Evolutionary conservation across 2,113 vertebrate species (phyloP).

Genomic region (Oceanites oceanicus): DNA sequence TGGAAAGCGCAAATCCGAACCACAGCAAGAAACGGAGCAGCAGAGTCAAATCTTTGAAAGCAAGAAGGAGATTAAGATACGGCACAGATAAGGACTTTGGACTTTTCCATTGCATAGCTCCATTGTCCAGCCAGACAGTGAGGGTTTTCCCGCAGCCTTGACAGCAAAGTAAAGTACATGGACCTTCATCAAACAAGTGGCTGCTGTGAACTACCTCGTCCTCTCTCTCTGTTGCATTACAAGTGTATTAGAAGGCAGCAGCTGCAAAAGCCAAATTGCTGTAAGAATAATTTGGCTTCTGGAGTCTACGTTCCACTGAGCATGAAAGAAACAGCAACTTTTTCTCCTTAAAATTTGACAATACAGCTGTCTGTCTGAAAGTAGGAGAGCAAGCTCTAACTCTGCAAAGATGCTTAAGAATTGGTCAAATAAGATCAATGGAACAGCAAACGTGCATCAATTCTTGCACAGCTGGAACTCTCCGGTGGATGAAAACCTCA

Average conservation of each 20-base stretch:
- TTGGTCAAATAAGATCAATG: not conserved
- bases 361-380: not conserved
- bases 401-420: not conserved
- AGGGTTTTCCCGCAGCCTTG: constrained; percentile 37
- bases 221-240: not conserved
- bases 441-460: not conserved
- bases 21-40: not conserved
- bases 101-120: not conserved
- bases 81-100: not conserved
- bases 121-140: not conserved
- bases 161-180: not conserved
- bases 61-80: not conserved
- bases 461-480: not conserved
- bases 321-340: not conserved
- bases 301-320: not conserved
- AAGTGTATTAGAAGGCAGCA: not conserved
- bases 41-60: not conserved
- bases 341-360: not conserved
- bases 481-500: not conserved
- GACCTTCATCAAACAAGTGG: not conserved
- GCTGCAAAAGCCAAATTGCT: not conserved
- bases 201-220: not conserved
- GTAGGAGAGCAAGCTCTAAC: not conserved
- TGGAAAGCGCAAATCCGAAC: not conserved
- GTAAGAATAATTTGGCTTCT: not conserved